phyloP scores from a whole-genome alignment of 2,888 invertebrate species.

The Nemoura dubitans region DNA sequence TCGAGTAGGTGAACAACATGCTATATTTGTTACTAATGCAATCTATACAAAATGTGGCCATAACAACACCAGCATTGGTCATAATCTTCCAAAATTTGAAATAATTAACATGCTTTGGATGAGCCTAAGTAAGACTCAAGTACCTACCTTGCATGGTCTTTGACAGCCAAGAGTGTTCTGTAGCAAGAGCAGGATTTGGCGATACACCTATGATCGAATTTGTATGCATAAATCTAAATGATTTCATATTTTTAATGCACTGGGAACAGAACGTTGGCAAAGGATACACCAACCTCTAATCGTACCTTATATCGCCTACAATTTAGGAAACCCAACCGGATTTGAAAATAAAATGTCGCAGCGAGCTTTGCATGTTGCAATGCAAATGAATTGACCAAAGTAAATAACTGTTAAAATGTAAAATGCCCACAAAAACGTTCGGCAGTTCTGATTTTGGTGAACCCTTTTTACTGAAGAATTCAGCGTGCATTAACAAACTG shows the following conservation, averaged over 20 bases:
- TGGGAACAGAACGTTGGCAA: not conserved
- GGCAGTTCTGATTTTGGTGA: not conserved
- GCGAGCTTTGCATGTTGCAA: constrained; percentile 30
- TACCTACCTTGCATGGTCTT: not conserved
- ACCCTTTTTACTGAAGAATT: not conserved
- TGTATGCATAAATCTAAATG: not conserved
- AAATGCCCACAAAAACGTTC: not conserved
- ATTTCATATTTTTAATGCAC: not conserved
- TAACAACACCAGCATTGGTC: not conserved
- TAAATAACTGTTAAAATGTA: not conserved
- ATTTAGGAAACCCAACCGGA: not conserved
- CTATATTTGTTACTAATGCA: not conserved
- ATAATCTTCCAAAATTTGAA: not conserved
- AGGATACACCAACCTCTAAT: not conserved
- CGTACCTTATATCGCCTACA: too few relatives aligned
- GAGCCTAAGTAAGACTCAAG: not conserved
- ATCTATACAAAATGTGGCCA: not conserved
- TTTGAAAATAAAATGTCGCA: not conserved
- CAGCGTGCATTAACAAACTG: not conserved
- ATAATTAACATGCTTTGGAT: not conserved
- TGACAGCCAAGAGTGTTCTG: not conserved
- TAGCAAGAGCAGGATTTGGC: not conserved
- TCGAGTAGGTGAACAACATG: not conserved
- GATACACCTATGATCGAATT: not conserved
- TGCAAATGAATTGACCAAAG: constrained; percentile 39